Evolutionary conservation across 1,140 invertebrate genomes (phyloP).

Genomic region (Apis florea): DNA sequence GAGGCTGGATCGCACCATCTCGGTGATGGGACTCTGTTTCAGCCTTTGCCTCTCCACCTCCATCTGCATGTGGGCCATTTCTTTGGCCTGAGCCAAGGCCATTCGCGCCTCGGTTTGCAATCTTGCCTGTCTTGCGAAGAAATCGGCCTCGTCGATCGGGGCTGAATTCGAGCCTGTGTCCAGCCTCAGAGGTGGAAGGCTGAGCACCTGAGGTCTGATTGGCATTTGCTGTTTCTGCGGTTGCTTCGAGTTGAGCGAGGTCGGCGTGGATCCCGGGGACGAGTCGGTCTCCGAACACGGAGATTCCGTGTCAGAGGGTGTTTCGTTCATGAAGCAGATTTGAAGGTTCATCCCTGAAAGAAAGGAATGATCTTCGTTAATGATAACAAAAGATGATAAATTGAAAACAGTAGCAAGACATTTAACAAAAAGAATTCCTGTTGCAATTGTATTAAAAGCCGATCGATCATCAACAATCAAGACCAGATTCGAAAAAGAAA

Average conservation of each 20-base stretch:
- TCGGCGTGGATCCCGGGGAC: constrained; percentile 59
- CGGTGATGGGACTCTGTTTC: constrained; percentile 91
- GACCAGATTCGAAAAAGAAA: too few relatives aligned
- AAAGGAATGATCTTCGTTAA: background rate
- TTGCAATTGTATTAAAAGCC: too few relatives aligned
- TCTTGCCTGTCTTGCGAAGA: constrained; percentile 89
- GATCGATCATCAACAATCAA: too few relatives aligned
- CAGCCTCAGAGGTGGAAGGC: constrained; percentile 73
- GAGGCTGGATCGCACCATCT: constrained; percentile 89
- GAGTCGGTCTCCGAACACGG: constrained; percentile 85
- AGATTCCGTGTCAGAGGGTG: constrained; percentile 90
- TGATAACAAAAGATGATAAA: too few relatives aligned
- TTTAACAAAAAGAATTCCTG: too few relatives aligned
- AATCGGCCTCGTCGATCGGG: constrained; percentile 84
- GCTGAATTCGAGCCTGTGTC: constrained; percentile 69
- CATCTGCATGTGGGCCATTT: constrained; percentile 96
- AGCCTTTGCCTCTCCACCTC: constrained; percentile 91
- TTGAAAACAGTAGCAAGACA: too few relatives aligned
- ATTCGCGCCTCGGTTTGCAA: constrained; percentile 94
- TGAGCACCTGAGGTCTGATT: constrained; percentile 73
- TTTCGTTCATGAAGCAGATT: constrained; percentile 97
- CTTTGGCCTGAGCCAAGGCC: constrained; percentile 93
- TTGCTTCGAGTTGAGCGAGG: constrained; percentile 55
- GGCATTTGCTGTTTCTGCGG: constrained; percentile 59
- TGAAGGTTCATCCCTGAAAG: constrained; percentile 93